Percentiles rank a stretch among this genome's conserved stretches.
phyloP scores from a whole-genome alignment of 2,888 invertebrate genomes.

The Conops quadrifasciatus region DNA sequence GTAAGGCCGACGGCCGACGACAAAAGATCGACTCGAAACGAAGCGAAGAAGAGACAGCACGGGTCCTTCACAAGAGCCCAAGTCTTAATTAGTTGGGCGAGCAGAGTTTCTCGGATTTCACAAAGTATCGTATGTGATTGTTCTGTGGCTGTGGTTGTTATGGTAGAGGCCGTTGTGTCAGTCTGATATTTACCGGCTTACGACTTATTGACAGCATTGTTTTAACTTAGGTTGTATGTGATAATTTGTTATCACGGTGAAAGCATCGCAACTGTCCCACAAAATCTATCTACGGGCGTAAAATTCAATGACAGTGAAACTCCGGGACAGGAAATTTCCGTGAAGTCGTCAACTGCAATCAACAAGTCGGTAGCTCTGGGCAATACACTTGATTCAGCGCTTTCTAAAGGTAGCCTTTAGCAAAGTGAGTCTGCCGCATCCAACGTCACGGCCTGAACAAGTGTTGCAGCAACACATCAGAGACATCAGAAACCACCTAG shows the following conservation, averaged over 20 bases:
- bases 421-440: slow-evolving; percentile 4
- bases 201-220: slow-evolving; percentile 40
- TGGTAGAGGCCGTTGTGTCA: neutral
- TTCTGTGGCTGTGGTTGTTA: slow-evolving; percentile 3
- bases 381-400: slow-evolving; percentile 17
- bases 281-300: neutral
- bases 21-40: slow-evolving; percentile 20
- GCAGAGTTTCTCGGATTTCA: slow-evolving; percentile 14
- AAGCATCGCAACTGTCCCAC: slow-evolving; percentile 44
- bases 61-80: neutral
- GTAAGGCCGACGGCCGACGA: neutral
- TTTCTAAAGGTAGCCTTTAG: neutral
- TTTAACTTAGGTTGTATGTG: slow-evolving; percentile 30
- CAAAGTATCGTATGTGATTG: slow-evolving; percentile 16
- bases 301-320: slow-evolving; percentile 7
- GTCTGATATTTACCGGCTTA: slow-evolving; percentile 11
- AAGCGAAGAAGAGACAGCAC: slow-evolving; percentile 25
- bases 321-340: too few relatives aligned
- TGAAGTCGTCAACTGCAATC: too few relatives aligned
- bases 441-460: too few relatives aligned
- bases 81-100: slow-evolving; percentile 33
- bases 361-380: slow-evolving; percentile 5
- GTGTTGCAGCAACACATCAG: too few relatives aligned
- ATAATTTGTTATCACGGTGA: slow-evolving; percentile 50
- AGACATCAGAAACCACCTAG: neutral